phyloP scores from a whole-genome alignment of 2,113 vertebrate genomes.

The Prionailurus viverrinus region DNA sequence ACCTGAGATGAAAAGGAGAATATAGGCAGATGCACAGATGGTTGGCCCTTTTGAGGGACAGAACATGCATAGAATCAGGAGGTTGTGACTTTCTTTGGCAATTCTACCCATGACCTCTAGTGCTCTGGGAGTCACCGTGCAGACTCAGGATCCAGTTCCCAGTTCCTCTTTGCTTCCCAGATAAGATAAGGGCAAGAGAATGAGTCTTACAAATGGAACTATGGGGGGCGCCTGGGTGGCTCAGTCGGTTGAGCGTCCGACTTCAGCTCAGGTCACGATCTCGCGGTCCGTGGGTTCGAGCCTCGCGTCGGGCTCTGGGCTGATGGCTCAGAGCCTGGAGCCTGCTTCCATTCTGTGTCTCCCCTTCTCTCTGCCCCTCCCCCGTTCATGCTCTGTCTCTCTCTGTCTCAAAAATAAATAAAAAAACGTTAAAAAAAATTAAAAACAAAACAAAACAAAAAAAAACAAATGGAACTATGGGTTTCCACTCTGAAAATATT shows the following conservation, averaged over 20 bases:
- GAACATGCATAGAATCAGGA: background rate
- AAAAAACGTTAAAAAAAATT: no score
- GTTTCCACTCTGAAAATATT: background rate
- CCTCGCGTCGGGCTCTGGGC: no score
- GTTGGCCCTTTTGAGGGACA: background rate
- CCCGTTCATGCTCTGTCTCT: no score
- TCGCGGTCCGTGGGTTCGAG: no score
- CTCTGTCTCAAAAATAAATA: no score
- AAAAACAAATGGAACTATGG: background rate
- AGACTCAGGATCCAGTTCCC: background rate
- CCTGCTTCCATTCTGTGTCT: no score
- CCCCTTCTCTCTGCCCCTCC: no score
- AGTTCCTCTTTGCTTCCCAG: conserved; percentile 32
- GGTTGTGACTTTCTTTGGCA: background rate
- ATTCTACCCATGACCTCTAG: background rate
- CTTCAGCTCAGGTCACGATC: no score
- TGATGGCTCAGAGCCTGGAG: no score
- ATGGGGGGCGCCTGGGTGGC: background rate
- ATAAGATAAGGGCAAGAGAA: background rate
- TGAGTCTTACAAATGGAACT: background rate
- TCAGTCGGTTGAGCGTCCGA: no score
- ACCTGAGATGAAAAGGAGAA: background rate
- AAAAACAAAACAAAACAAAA: no score
- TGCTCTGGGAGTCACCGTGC: background rate
- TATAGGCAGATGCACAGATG: background rate